Conservation (phyloP, 1,140 invertebrate species). For the Dinothrombium tinctorium region DNA sequence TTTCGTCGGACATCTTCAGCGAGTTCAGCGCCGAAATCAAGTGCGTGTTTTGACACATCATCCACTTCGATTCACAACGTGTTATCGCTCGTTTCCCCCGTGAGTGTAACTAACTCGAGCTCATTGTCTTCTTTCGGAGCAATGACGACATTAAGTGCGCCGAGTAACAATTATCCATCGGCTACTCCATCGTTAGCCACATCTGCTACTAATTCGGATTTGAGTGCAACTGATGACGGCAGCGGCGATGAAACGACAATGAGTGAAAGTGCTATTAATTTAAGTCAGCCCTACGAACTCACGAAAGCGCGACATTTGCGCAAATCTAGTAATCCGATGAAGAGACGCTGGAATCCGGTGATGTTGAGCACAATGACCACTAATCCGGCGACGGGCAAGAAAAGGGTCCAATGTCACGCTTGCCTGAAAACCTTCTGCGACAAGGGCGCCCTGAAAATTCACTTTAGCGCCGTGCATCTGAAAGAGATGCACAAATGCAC, state of each 20-base stretch:
- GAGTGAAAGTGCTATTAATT: slow-evolving; percentile 13
- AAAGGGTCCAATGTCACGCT: slow-evolving; percentile 90
- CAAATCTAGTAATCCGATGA: slow-evolving; percentile 62
- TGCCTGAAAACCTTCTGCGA: slow-evolving; percentile 99
- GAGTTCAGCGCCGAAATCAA: too few relatives aligned
- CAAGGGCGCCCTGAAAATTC: slow-evolving; percentile 96
- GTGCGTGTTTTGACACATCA: too few relatives aligned
- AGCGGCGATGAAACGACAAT: slow-evolving; percentile 1
- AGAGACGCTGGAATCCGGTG: slow-evolving; percentile 70
- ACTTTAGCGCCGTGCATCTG: slow-evolving; percentile 94
- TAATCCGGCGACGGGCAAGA: slow-evolving; percentile 74
- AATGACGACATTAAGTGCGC: too few relatives aligned
- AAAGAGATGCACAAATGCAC: slow-evolving; percentile 99
- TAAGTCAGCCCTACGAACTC: slow-evolving; percentile 7
- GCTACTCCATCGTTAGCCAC: too few relatives aligned
- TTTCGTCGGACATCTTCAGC: too few relatives aligned
- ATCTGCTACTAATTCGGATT: slow-evolving; percentile 14
- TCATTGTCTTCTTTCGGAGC: too few relatives aligned
- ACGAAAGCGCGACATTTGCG: slow-evolving; percentile 28
- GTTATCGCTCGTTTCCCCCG: too few relatives aligned
- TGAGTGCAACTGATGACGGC: background rate
- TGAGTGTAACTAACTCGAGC: too few relatives aligned
- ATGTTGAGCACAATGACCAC: slow-evolving; percentile 69
- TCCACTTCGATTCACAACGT: too few relatives aligned
- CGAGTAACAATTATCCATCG: too few relatives aligned